Percentiles rank a stretch among this genome's conserved stretches.
Conservation (phyloP, 2,113 vertebrate species). For the Casuarius casuarius region DNA sequence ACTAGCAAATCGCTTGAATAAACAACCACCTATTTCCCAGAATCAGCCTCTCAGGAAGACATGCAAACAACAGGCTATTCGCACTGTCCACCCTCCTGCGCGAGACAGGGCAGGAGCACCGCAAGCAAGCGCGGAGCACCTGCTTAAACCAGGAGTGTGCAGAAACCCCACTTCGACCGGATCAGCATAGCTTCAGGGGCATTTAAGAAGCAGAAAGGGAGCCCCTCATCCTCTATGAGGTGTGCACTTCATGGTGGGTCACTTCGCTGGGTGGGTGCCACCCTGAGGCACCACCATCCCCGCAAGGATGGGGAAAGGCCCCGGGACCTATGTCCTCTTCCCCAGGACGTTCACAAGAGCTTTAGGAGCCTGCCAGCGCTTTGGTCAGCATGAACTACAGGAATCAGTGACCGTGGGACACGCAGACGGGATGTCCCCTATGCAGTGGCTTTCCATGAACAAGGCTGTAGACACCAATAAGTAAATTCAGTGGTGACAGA, state of each 20-base stretch:
- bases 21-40: neutral
- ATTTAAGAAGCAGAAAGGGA: neutral
- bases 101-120: neutral
- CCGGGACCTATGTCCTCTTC: neutral
- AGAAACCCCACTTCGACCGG: neutral
- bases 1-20: neutral
- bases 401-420: neutral
- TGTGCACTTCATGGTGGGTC: too few species aligned
- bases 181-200: neutral
- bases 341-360: neutral
- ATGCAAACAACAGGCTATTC: neutral
- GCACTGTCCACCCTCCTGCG: neutral
- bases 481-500: too few species aligned
- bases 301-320: neutral
- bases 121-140: neutral
- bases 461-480: neutral
- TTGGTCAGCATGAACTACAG: accelerated
- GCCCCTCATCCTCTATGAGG: too few species aligned
- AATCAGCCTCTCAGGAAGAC: neutral
- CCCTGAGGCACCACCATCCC: neutral
- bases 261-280: neutral
- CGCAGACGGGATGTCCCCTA: neutral
- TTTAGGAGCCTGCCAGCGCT: neutral
- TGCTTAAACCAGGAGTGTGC: accelerated
- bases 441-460: neutral